Evolutionary conservation across 92 coral and sea anemone species (phyloP).

Genomic region (Actinernus sp.): DNA sequence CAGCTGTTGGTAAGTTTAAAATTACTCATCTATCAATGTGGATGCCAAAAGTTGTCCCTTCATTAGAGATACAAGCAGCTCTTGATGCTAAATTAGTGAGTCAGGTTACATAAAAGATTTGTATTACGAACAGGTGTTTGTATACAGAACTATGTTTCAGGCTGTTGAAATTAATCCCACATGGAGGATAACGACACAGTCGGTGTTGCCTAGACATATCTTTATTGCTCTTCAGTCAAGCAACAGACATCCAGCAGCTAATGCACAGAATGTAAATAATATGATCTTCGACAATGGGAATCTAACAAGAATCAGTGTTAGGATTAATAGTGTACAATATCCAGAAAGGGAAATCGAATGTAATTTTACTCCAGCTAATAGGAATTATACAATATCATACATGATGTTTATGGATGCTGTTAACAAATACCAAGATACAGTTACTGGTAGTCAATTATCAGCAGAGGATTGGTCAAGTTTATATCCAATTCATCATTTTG

Average conservation of each 20-base stretch:
- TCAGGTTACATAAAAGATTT: neutral
- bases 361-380: conserved; percentile 1
- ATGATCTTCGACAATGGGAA: conserved; percentile 2
- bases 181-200: neutral
- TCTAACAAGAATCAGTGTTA: neutral
- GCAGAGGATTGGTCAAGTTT: neutral
- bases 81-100: conserved; percentile 4
- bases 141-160: conserved; percentile 13
- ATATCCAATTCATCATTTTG: conserved; percentile 2
- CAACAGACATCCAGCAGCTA: conserved; percentile 2
- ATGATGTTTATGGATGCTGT: conserved; percentile 8
- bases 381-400: conserved; percentile 4
- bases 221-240: neutral
- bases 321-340: neutral
- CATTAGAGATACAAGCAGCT: neutral
- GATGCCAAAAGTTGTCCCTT: conserved; percentile 7
- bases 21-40: neutral
- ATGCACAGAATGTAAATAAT: conserved; percentile 3
- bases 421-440: conserved; percentile 3
- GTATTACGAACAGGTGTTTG: conserved; percentile 1
- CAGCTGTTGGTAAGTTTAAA: conserved; percentile 4
- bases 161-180: conserved; percentile 6
- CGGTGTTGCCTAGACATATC: conserved; percentile 1
- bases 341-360: conserved; percentile 8
- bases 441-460: neutral